phyloP scores from a whole-genome alignment of 2,113 vertebrate genomes.

The Antechinus flavipes region DNA sequence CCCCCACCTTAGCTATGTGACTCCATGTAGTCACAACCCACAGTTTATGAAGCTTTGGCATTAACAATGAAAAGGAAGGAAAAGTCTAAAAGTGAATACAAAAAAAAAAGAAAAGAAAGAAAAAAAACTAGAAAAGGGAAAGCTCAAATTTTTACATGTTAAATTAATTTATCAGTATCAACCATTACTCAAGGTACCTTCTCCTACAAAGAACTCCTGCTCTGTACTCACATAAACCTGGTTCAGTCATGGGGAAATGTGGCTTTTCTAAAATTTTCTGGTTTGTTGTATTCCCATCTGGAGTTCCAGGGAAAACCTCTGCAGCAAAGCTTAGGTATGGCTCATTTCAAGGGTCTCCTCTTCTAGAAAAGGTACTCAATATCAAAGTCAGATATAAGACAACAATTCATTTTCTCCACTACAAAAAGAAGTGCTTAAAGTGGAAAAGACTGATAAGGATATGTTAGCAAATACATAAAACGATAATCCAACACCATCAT shows the following conservation, averaged over 20 bases:
- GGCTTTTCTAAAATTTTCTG: background rate
- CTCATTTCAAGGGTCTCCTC: background rate
- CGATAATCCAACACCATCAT: background rate
- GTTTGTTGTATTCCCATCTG: background rate
- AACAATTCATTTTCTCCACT: background rate
- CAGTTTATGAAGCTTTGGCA: no score
- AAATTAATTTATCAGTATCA: background rate
- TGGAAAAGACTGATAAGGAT: background rate
- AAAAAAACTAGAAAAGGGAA: background rate
- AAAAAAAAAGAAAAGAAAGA: background rate
- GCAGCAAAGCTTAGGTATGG: background rate
- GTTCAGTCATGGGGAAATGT: background rate
- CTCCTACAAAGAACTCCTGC: background rate
- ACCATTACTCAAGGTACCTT: background rate
- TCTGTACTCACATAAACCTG: background rate
- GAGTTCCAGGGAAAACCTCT: background rate
- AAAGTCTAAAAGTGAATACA: constrained; percentile 8
- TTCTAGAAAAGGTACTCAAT: background rate
- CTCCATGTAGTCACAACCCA: no score
- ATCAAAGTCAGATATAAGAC: background rate
- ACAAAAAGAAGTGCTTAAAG: background rate
- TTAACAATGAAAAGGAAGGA: background rate
- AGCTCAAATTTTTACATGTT: background rate
- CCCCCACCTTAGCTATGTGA: no score
- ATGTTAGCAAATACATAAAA: no score